Evolutionary conservation across 2,113 vertebrate species (phyloP), one percentile per base, ranked within the genome.

Genomic region (Corythaeola cristata): DNA sequence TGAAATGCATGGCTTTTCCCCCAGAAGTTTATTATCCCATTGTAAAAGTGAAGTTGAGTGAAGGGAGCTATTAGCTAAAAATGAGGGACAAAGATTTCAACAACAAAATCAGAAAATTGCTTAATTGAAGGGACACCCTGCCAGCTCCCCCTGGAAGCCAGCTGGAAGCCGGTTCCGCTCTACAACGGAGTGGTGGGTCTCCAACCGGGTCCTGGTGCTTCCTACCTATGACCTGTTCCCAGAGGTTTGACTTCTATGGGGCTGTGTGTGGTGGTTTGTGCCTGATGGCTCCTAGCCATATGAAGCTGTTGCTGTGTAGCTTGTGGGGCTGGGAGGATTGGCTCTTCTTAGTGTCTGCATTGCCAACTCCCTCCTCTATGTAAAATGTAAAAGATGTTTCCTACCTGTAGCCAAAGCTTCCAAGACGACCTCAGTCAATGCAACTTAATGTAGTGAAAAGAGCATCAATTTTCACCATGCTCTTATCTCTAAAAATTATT

Each of bases 121-220:
- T 64, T 85, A 90, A 64, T n/a, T 89, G 79, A 67, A 95, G 62
- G 37, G 27, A 85, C 30, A 45, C 2, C 22, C 7, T 95, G 81
- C 77, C 87, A 96, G 66, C 56, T 95, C 44, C 32, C 60, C 56
- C 47, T 92, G 86, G 91, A 90, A 95, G 80, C 68, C 96, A 96
- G 87, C 58, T 94, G 89, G 74, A 96, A 93, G 53, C 24, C 58
- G 69, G 32, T 94, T 91, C 47, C 76, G 62, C 69, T 88, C 74
- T 82, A 49, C 50, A 96, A 85, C 8, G 3, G 49, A 68, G 58
- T 53, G 24, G 58, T 85, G 66, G 60, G 58, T 95, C 69, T 89
- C 91, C 2, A 8, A 20, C 2, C 13, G 44, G 33, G 60, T 68
- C 69, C 60, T 66, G 39, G 50, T 92, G 56, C 73, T 80, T 97